Evolutionary conservation across 2,797 vertebrate species (phyloP).

Genomic region (Pipistrellus pygmaeus): DNA sequence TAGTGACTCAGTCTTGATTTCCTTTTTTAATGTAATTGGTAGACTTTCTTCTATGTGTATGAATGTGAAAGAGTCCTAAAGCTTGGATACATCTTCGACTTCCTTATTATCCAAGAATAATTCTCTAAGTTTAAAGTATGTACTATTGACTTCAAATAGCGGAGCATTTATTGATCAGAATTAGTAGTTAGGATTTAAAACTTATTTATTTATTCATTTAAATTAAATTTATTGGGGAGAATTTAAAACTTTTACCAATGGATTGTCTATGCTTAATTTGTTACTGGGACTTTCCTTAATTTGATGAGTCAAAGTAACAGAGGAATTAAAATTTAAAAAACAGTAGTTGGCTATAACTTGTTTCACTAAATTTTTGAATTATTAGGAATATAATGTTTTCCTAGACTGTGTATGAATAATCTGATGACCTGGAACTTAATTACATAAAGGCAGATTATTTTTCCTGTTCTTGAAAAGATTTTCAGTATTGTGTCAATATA

Average conservation of each 20-base stretch:
- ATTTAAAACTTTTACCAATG: constrained; percentile 37
- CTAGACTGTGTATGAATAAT: not conserved
- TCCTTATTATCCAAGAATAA: constrained; percentile 1
- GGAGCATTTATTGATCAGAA: not conserved
- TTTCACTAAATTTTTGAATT: constrained; percentile 55
- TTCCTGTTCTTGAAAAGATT: constrained; percentile 44
- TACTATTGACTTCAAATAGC: constrained; percentile 25
- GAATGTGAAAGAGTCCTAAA: not conserved
- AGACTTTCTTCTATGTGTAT: not conserved
- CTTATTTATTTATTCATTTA: not conserved
- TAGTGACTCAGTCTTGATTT: constrained; percentile 29
- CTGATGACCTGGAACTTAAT: constrained; percentile 13
- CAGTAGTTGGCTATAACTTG: not conserved
- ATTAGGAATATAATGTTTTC: constrained; percentile 20
- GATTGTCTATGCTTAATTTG: constrained; percentile 32
- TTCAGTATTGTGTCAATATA: not conserved
- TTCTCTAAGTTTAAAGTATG: constrained; percentile 30
- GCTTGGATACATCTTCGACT: not conserved
- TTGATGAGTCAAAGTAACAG: constrained; percentile 16
- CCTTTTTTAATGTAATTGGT: constrained; percentile 22
- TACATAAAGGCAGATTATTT: constrained; percentile 28
- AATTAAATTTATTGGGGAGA: not conserved
- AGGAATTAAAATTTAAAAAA: not conserved
- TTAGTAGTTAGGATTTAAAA: constrained; percentile 42
- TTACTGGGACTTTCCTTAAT: constrained; percentile 37